phyloP scores from a whole-genome alignment of 2,888 invertebrate genomes.

The Synergus itoensis region DNA sequence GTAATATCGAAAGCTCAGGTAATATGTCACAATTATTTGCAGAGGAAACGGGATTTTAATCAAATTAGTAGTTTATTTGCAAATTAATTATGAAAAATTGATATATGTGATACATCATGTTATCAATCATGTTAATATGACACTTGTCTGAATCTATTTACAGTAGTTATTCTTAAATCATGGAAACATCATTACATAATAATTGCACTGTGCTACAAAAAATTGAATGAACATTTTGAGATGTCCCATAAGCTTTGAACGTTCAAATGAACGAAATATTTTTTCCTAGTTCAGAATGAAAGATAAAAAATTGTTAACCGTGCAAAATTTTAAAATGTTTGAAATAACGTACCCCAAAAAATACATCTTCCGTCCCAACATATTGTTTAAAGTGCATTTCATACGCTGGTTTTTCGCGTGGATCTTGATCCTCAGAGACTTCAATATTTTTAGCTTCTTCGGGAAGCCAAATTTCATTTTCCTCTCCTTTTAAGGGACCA shows the following conservation, averaged over 20 bases:
- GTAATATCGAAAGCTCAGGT: background rate
- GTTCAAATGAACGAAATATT: no score
- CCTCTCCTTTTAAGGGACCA: constrained; percentile 79
- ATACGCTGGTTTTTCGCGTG: constrained; percentile 85
- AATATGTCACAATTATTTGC: background rate
- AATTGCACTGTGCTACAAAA: no score
- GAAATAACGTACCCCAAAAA: constrained; percentile 83
- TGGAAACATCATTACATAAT: no score
- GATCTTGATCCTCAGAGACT: constrained; percentile 77
- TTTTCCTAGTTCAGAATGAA: no score
- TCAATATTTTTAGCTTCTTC: constrained; percentile 60
- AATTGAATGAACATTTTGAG: no score
- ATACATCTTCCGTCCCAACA: constrained; percentile 92
- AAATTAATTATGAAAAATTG: background rate
- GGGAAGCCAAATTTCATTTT: constrained; percentile 78
- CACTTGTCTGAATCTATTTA: no score
- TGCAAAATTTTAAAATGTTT: background rate
- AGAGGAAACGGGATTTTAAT: background rate
- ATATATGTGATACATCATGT: no score
- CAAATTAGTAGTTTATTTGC: background rate
- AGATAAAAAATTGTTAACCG: no score
- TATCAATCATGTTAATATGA: no score
- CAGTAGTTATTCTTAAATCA: no score
- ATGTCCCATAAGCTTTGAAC: no score
- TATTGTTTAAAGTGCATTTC: constrained; percentile 91